A percentile compares a stretch with the other conserved stretches of the same genome.
These are phyloP conservation scores for Syngnathus rostellatus DNA, from an alignment of 2,797 vertebrate species.

Conservation along the genomic window DNA sequence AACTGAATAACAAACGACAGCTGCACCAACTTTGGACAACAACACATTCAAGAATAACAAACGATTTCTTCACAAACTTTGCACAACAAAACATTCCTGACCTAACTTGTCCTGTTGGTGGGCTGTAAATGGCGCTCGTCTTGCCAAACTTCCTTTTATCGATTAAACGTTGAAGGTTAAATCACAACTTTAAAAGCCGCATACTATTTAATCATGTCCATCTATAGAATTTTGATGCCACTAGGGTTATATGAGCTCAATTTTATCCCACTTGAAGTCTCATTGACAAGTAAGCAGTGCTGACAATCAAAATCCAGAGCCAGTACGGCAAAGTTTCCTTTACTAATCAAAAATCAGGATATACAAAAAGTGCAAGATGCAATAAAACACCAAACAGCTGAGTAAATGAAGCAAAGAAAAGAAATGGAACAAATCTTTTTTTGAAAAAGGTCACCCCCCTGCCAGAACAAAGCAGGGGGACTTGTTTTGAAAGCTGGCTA, in stretches of 20 bases:
- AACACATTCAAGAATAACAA: constrained; percentile 11
- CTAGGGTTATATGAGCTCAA: not conserved
- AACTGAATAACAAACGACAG: constrained; percentile 16
- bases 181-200: not conserved
- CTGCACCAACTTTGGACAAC: constrained; percentile 5
- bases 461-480: constrained; percentile 10
- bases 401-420: constrained; percentile 15
- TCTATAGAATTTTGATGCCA: not conserved
- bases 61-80: constrained; percentile 34
- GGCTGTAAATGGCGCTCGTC: constrained; percentile 34
- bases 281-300: not conserved
- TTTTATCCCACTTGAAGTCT: not conserved
- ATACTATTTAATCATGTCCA: not conserved
- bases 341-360: not conserved
- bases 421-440: not conserved
- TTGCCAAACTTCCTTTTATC: constrained; percentile 6
- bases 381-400: constrained; percentile 36
- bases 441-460: constrained; percentile 22
- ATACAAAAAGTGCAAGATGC: not conserved
- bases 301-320: not conserved
- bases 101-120: constrained; percentile 19
- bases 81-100: constrained; percentile 29
- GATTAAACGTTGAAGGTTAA: not conserved
- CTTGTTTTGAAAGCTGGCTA: constrained; percentile 52
- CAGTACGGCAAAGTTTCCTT: not conserved